Conservation (phyloP, 1,140 invertebrate species). For the Tribolium madens region DNA sequence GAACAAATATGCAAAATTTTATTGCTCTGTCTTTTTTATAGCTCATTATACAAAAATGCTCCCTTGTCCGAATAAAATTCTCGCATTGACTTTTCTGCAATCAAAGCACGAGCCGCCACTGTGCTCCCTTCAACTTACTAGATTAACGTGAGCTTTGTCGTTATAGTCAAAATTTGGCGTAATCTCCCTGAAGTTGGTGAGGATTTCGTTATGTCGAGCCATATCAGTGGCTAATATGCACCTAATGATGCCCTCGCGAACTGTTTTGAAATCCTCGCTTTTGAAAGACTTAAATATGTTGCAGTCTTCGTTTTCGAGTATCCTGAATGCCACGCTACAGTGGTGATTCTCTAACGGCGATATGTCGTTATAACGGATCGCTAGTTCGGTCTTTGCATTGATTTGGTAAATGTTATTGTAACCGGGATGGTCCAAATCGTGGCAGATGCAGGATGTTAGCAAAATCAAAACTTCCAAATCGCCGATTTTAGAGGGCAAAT, state of each 20-base stretch:
- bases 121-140: slow-evolving; percentile 71
- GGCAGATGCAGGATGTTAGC: slow-evolving; percentile 87
- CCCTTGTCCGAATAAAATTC: too few species aligned
- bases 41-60: too few species aligned
- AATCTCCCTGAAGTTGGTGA: slow-evolving; percentile 80
- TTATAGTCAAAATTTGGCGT: slow-evolving; percentile 80
- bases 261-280: slow-evolving; percentile 72
- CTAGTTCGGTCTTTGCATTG: slow-evolving; percentile 87
- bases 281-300: slow-evolving; percentile 82
- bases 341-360: slow-evolving; percentile 92
- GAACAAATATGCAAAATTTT: too few species aligned
- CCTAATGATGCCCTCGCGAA: slow-evolving; percentile 84
- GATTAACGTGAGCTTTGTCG: slow-evolving; percentile 82
- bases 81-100: too few species aligned
- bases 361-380: slow-evolving; percentile 89
- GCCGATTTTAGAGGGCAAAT: slow-evolving; percentile 77
- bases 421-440: slow-evolving; percentile 93
- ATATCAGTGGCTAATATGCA: slow-evolving; percentile 90
- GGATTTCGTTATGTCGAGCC: slow-evolving; percentile 89
- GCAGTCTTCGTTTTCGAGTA: slow-evolving; percentile 81
- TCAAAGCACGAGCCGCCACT: too few species aligned
- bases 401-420: slow-evolving; percentile 93
- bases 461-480: slow-evolving; percentile 83
- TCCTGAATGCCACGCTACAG: slow-evolving; percentile 87
- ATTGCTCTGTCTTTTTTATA: too few species aligned